Conservation (phyloP, 2,113 vertebrate species). For the Chionodraco myersi region DNA sequence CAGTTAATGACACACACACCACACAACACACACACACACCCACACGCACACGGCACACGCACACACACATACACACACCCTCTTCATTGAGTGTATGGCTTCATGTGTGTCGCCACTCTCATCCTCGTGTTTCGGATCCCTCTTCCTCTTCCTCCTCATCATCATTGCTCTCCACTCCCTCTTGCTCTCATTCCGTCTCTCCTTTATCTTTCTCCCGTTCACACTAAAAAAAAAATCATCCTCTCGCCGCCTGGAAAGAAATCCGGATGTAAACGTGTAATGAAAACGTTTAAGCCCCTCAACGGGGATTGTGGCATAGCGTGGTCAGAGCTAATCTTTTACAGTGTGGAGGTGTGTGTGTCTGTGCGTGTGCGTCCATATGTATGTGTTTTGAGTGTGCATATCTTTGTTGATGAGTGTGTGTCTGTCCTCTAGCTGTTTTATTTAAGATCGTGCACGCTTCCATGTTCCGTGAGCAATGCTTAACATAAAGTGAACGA, state of each 20-base stretch:
- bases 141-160: background rate
- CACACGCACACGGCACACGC: background rate
- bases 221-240: slow-evolving; percentile 13
- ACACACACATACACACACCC: slow-evolving; percentile 3
- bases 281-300: slow-evolving; percentile 48
- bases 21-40: too few species aligned
- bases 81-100: slow-evolving; percentile 3
- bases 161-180: background rate
- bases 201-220: slow-evolving; percentile 7
- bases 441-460: background rate
- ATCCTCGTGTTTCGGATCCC: background rate
- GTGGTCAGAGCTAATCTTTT: slow-evolving; percentile 42
- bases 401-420: slow-evolving; percentile 13
- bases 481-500: background rate
- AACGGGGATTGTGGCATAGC: slow-evolving; percentile 37
- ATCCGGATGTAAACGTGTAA: slow-evolving; percentile 38
- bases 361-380: background rate
- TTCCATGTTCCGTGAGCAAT: background rate
- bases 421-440: background rate
- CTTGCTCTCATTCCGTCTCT: background rate
- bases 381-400: slow-evolving; percentile 2
- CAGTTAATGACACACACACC: background rate
- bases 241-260: slow-evolving; percentile 5
- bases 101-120: slow-evolving; percentile 1
- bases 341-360: slow-evolving; percentile 1